These are phyloP conservation scores for Brachystomella parvula DNA, from an alignment of 1,140 invertebrate species.

Conservation along the genomic window DNA sequence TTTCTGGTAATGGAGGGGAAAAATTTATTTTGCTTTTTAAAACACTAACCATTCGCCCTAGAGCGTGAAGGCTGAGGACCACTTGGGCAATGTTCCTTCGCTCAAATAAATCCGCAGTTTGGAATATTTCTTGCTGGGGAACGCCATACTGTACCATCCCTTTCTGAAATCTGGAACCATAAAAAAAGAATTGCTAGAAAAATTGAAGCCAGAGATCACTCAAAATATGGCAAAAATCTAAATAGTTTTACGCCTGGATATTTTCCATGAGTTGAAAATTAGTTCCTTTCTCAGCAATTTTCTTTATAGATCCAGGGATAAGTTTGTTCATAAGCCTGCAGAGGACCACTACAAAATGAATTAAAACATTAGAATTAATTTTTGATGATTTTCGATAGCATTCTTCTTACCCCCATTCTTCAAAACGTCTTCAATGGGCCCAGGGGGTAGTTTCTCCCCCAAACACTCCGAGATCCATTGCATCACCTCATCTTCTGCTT, in stretches of 20 bases:
- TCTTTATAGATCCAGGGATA: conserved; percentile 85
- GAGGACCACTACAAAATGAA: conserved; percentile 71
- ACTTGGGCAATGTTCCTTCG: conserved; percentile 94
- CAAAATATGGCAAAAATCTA: neutral
- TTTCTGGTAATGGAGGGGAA: neutral
- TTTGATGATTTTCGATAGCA: no score
- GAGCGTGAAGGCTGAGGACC: conserved; percentile 75
- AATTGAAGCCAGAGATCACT: neutral
- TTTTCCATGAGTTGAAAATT: conserved; percentile 99
- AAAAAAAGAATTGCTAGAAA: neutral
- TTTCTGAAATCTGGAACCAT: conserved; percentile 70
- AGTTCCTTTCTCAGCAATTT: conserved; percentile 89
- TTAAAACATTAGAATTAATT: no score
- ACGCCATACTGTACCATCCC: conserved; percentile 89
- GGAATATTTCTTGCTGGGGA: conserved; percentile 90
- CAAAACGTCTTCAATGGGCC: conserved; percentile 81
- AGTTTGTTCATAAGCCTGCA: conserved; percentile 95
- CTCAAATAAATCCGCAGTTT: conserved; percentile 96
- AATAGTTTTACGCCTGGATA: conserved; percentile 63
- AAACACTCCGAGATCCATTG: conserved; percentile 80
- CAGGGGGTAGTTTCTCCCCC: conserved; percentile 74
- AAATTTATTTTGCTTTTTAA: neutral
- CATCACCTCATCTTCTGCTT: conserved; percentile 81
- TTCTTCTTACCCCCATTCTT: no score
- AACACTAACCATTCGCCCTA: conserved; percentile 77